phyloP scores from a whole-genome alignment of 2,113 vertebrate species.

The Notothenia rossii region DNA sequence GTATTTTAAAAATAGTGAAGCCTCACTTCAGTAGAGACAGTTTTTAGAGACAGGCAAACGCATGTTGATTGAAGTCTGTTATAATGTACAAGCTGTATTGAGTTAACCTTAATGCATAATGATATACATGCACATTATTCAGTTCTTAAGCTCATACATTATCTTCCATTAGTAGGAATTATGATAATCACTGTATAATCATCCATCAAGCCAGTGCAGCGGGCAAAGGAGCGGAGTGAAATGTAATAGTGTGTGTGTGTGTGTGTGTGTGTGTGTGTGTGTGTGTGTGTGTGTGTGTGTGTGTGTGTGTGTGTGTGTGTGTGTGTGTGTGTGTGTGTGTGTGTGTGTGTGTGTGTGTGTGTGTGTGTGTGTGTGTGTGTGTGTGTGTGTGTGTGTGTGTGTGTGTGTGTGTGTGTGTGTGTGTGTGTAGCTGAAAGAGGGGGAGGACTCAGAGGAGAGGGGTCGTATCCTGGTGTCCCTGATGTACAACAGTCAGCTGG shows the following conservation, averaged over 20 bases:
- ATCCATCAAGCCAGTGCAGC: conserved; percentile 11
- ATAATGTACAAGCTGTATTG: neutral
- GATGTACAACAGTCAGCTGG: conserved; percentile 92
- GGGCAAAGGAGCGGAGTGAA: neutral
- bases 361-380: too few species aligned
- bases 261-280: too few species aligned
- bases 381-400: too few species aligned
- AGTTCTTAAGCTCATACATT: neutral
- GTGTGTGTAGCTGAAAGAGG: conserved; percentile 79
- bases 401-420: conserved; percentile 1
- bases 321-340: too few species aligned
- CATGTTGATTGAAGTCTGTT: too few species aligned
- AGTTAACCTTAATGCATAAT: neutral
- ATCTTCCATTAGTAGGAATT: conserved; percentile 35
- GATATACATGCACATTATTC: neutral
- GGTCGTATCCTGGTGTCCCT: conserved; percentile 96
- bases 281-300: neutral
- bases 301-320: neutral
- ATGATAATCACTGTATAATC: conserved; percentile 25
- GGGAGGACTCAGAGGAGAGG: conserved; percentile 88
- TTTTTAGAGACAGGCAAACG: neutral
- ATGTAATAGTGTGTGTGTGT: too few species aligned
- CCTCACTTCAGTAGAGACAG: neutral
- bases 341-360: too few species aligned
- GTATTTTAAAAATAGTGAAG: neutral